These are phyloP conservation scores for Pollimyrus isidori DNA, from an alignment of 2,113 vertebrate genomes.

Conservation along the genomic window DNA sequence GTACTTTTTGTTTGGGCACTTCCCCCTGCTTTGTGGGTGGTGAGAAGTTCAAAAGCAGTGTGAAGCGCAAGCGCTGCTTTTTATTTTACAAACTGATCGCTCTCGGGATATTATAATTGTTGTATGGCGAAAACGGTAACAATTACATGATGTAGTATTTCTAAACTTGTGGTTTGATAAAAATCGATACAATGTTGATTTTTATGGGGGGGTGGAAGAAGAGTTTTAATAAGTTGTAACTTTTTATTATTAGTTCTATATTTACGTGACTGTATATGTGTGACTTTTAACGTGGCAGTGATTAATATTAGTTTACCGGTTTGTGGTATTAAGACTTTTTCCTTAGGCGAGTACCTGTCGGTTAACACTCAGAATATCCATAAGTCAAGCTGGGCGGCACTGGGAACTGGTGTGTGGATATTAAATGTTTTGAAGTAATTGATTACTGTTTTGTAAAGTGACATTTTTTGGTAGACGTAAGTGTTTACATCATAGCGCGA, in stretches of 20 bases:
- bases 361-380: not conserved
- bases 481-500: not conserved
- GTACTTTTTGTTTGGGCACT: constrained; percentile 7
- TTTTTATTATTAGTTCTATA: not conserved
- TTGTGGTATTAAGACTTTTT: not conserved
- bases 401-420: not conserved
- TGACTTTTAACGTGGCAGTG: not conserved
- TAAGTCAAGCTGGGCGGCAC: not conserved
- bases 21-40: constrained; percentile 1
- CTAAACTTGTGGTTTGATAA: not conserved
- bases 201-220: not conserved
- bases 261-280: not conserved
- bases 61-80: not conserved
- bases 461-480: not conserved
- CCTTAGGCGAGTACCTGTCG: not conserved
- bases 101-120: not conserved
- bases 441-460: not conserved
- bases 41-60: not conserved
- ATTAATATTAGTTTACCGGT: not conserved
- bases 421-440: not conserved
- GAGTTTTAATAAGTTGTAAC: not conserved
- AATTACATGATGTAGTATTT: not conserved
- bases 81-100: not conserved
- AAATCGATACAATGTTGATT: not conserved
- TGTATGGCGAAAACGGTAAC: not conserved